These are phyloP conservation scores for Cossypha polioptera DNA, from an alignment of 2,797 vertebrate species.

Conservation along the genomic window DNA sequence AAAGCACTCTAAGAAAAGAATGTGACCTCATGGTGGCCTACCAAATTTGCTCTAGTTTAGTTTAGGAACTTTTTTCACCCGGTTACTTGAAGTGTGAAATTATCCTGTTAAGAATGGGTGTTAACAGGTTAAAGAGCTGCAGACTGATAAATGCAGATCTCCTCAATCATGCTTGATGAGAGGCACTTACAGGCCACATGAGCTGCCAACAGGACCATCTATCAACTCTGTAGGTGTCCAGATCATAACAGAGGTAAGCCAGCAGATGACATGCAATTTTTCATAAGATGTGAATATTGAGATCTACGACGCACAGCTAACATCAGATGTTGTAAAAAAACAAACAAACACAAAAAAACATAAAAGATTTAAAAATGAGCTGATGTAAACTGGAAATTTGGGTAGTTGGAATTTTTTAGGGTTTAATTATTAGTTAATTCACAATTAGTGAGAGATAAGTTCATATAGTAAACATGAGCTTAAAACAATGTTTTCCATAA, in stretches of 20 bases:
- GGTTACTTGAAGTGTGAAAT: not conserved
- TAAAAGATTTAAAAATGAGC: not conserved
- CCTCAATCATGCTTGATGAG: not conserved
- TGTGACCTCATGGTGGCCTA: not conserved
- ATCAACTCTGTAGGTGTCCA: slow-evolving; percentile 27
- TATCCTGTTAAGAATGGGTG: not conserved
- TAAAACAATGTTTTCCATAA: not conserved
- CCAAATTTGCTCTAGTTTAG: not conserved
- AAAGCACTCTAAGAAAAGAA: not conserved
- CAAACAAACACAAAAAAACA: not conserved
- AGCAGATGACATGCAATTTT: not conserved
- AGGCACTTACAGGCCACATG: not conserved
- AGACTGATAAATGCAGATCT: slow-evolving; percentile 22
- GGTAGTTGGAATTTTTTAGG: not conserved
- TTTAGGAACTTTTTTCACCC: not conserved
- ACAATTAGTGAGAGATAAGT: not conserved
- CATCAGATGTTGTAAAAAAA: not conserved
- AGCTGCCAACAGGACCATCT: not conserved
- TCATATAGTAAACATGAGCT: not conserved
- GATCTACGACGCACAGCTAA: not conserved
- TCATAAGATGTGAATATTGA: slow-evolving; percentile 17
- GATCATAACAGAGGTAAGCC: not conserved
- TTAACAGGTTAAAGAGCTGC: slow-evolving; percentile 45
- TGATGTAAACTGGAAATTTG: not conserved
- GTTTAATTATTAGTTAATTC: not conserved